Conservation (phyloP, 2,797 vertebrate genomes). For the Acridotheres tristis region DNA sequence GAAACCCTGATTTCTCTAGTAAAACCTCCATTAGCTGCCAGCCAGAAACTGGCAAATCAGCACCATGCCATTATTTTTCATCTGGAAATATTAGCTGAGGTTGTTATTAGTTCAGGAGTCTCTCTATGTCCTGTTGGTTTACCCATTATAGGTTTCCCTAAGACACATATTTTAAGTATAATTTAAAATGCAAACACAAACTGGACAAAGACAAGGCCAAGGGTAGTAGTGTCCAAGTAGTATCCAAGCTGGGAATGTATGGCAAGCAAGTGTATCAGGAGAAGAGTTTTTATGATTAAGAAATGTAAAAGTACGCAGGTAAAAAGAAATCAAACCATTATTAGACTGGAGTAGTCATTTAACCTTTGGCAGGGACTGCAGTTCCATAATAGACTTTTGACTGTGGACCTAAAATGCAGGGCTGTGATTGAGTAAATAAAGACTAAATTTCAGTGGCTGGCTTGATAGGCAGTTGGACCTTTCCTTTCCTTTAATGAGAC, state of each 20-base stretch:
- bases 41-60: background rate
- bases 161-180: background rate
- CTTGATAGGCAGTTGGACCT: background rate
- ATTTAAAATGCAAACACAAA: background rate
- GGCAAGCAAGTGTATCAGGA: background rate
- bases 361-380: background rate
- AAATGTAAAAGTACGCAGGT: background rate
- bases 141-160: background rate
- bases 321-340: background rate
- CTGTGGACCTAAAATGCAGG: background rate
- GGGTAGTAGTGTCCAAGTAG: background rate
- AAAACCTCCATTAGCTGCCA: background rate
- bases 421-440: background rate
- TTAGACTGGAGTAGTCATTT: background rate
- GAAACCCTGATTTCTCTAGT: background rate
- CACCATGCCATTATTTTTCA: background rate
- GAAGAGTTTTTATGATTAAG: background rate
- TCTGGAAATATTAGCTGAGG: background rate
- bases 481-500: background rate
- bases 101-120: background rate
- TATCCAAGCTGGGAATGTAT: background rate
- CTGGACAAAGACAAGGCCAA: background rate
- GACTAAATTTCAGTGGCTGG: background rate
- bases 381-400: background rate
- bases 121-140: background rate